These are phyloP conservation scores for Corythaixoides concolor DNA, from an alignment of 2,113 vertebrate genomes.

Conservation along the genomic window DNA sequence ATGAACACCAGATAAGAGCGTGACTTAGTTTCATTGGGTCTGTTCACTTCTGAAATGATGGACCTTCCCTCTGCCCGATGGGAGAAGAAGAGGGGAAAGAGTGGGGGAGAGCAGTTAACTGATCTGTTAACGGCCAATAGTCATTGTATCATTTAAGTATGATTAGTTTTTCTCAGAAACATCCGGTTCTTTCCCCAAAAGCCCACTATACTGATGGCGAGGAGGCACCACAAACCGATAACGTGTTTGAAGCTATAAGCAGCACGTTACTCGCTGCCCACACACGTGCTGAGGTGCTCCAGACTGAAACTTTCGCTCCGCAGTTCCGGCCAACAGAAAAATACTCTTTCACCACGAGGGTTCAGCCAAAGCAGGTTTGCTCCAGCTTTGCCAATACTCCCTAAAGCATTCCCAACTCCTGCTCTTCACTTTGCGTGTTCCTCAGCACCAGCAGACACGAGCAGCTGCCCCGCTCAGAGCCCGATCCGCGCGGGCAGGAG, in stretches of 20 bases:
- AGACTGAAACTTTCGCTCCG: not conserved
- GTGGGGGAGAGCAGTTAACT: not conserved
- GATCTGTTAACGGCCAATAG: not conserved
- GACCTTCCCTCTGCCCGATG: not conserved
- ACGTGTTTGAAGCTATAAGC: not conserved
- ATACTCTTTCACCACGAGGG: rapidly evolving
- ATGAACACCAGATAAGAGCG: not conserved
- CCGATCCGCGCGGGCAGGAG: not conserved
- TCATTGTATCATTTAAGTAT: not conserved
- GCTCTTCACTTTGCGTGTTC: rapidly evolving
- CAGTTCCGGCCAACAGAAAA: not conserved
- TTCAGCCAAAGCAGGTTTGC: not conserved
- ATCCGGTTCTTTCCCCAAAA: not conserved
- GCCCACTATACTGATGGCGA: not conserved
- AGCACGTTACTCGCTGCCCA: not conserved
- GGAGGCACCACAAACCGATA: not conserved
- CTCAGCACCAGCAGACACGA: not conserved
- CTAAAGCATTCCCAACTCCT: not conserved
- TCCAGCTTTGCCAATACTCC: not conserved
- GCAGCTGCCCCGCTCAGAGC: not conserved
- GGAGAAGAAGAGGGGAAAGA: not conserved
- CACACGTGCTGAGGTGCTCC: not conserved
- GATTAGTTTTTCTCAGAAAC: conserved; percentile 26
- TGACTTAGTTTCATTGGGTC: not conserved
- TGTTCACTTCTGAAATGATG: not conserved